These are phyloP conservation scores for Megalopta genalis DNA, from an alignment of 1,140 invertebrate species.

Conservation along the genomic window DNA sequence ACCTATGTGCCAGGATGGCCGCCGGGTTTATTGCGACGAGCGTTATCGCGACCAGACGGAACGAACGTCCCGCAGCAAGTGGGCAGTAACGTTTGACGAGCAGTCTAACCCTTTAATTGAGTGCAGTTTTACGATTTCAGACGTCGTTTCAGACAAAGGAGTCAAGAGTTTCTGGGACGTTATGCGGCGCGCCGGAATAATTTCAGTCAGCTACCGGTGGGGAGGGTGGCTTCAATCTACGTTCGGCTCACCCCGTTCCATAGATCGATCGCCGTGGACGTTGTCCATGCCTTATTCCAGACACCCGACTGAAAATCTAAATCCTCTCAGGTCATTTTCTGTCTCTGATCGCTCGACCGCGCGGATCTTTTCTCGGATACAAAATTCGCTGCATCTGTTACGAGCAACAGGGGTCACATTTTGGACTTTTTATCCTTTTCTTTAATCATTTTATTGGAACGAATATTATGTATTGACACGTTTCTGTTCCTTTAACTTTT, in stretches of 20 bases:
- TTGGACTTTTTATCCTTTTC: no score
- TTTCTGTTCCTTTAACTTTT: no score
- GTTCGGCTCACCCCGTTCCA: background rate
- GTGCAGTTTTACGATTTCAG: constrained; percentile 64
- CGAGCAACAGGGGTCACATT: no score
- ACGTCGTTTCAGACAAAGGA: constrained; percentile 55
- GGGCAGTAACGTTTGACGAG: constrained; percentile 62
- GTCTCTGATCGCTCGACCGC: no score
- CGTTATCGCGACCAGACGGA: constrained; percentile 60
- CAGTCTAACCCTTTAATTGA: constrained; percentile 65
- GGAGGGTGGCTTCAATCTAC: constrained; percentile 34
- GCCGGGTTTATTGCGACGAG: constrained; percentile 43
- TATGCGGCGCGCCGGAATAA: constrained; percentile 45
- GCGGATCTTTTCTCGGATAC: no score
- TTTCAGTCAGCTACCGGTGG: constrained; percentile 2
- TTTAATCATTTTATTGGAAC: no score
- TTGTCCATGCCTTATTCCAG: background rate
- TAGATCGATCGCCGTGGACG: constrained; percentile 15
- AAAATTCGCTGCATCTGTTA: no score
- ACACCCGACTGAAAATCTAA: no score
- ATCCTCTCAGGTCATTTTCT: no score
- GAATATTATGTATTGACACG: no score
- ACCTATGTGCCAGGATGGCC: background rate
- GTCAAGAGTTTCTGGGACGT: constrained; percentile 40
- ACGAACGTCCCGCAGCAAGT: constrained; percentile 54